Evolutionary conservation across 2,888 invertebrate genomes (phyloP).

Genomic region (Orthosia incerta): DNA sequence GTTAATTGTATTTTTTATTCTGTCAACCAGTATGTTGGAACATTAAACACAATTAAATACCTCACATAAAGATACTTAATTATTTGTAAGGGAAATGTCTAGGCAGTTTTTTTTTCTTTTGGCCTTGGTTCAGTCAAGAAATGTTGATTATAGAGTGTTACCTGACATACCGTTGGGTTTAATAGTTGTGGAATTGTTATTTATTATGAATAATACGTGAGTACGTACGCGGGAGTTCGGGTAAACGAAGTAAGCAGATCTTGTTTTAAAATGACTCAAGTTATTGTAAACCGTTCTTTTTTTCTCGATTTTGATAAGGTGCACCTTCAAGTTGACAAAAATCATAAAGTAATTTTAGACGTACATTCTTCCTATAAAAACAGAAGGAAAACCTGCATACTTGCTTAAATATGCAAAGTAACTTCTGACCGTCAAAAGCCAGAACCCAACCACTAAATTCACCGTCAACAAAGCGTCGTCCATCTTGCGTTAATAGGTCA

Average conservation of each 20-base stretch:
- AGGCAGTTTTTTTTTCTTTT: conserved; percentile 23
- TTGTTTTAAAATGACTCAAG: background rate
- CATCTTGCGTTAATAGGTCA: conserved; percentile 68
- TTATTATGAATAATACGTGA: background rate
- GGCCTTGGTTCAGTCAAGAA: conserved; percentile 29
- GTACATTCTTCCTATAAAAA: background rate
- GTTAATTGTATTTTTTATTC: conserved; percentile 56
- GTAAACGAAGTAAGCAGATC: background rate
- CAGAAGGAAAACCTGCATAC: background rate
- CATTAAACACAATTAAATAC: conserved; percentile 55
- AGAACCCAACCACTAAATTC: conserved; percentile 37
- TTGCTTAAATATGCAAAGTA: conserved; percentile 10
- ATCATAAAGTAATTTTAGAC: background rate
- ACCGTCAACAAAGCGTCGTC: conserved; percentile 43
- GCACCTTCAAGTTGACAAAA: background rate
- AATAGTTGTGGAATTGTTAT: conserved; percentile 3
- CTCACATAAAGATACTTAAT: conserved; percentile 49
- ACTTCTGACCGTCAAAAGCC: conserved; percentile 16
- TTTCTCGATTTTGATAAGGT: background rate
- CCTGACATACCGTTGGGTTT: conserved; percentile 4
- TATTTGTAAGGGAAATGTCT: conserved; percentile 51
- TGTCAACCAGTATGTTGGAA: conserved; percentile 38
- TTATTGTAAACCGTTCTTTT: background rate
- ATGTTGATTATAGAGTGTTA: conserved; percentile 49
- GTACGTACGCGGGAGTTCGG: background rate